Evolutionary conservation across 23 tunicate species (phyloP).

Genomic region (Aplidium turbinatum): DNA sequence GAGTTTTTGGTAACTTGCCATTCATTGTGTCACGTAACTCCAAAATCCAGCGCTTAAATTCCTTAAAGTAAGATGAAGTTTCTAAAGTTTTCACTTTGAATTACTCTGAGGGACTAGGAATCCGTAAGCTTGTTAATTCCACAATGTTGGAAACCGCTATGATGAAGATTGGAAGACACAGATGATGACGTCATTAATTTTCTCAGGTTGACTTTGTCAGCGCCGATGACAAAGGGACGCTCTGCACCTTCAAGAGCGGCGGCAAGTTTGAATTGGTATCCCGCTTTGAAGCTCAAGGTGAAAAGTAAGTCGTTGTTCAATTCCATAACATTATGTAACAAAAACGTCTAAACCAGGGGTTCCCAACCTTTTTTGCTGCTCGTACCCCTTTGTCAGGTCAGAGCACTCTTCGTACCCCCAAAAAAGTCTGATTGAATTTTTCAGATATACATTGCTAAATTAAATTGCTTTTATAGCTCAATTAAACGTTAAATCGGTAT

Average conservation of each 20-base stretch:
- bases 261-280: slow-evolving; percentile 27
- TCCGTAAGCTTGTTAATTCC: no score
- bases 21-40: no score
- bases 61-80: no score
- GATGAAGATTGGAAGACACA: background rate
- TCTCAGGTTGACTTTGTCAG: slow-evolving; percentile 61
- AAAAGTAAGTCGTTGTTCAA: background rate
- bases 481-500: no score
- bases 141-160: no score
- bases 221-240: slow-evolving; percentile 71
- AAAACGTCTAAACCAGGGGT: background rate
- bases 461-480: no score
- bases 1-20: background rate
- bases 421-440: no score
- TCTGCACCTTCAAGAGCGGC: slow-evolving; percentile 42
- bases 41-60: no score
- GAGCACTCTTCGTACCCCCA: background rate
- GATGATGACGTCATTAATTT: background rate
- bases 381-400: no score
- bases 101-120: no score
- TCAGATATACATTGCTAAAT: no score
- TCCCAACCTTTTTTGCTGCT: background rate
- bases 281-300: background rate
- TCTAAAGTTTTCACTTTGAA: no score
- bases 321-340: background rate